A percentile compares a stretch with the other conserved stretches of the same genome.
These are phyloP conservation scores for Pyrocephalus nanus DNA, from an alignment of 2,797 vertebrate species.

Conservation along the genomic window DNA sequence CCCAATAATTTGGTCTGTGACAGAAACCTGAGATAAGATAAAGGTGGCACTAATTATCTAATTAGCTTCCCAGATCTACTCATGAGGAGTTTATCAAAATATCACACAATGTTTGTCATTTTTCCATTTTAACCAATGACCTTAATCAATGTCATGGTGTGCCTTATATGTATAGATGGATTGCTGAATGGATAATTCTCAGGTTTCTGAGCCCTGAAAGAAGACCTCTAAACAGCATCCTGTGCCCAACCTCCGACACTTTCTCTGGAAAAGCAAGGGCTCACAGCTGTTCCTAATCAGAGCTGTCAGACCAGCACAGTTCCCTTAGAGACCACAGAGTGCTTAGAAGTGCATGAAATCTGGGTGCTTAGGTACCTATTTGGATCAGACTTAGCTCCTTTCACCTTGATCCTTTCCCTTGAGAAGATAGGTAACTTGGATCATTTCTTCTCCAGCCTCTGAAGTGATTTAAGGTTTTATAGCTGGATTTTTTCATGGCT, in stretches of 20 bases:
- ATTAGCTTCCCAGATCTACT: not conserved
- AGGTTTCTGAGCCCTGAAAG: not conserved
- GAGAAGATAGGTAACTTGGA: not conserved
- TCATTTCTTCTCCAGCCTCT: not conserved
- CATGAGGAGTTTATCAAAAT: not conserved
- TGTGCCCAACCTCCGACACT: not conserved
- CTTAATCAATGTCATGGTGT: not conserved
- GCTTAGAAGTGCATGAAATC: not conserved
- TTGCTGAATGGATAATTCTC: not conserved
- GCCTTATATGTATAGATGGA: no score
- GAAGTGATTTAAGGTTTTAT: not conserved
- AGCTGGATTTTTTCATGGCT: not conserved
- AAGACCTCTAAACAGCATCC: not conserved
- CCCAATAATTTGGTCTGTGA: not conserved
- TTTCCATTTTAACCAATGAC: not conserved
- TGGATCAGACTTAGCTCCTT: not conserved
- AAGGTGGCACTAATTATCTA: not conserved
- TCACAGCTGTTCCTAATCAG: not conserved
- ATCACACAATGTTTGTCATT: not conserved
- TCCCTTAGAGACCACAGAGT: not conserved
- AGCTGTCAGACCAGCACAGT: not conserved
- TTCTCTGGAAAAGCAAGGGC: not conserved
- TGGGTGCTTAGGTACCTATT: not conserved
- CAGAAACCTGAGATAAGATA: not conserved
- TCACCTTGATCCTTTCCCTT: not conserved